Evolutionary conservation across 2,113 vertebrate species (phyloP), one percentile per base, ranked within the genome.

Genomic region (Gambusia affinis): DNA sequence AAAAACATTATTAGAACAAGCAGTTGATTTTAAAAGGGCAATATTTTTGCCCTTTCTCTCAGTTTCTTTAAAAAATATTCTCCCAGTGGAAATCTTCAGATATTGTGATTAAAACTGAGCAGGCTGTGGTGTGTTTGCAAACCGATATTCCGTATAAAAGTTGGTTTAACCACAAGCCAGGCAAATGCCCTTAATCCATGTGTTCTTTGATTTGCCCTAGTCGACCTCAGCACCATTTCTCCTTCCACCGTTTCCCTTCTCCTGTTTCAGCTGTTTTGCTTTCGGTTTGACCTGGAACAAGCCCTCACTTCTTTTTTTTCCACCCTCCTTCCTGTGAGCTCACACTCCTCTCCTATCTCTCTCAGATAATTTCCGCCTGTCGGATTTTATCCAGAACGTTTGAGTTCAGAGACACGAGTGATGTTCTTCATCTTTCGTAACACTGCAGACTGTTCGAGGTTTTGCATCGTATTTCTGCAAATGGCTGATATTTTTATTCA

Each of bases 281-380:
- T 57, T 62, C 69, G 60, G 70, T 74, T 33, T 70, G 33, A 78
- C 72, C 82, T 3, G 27, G 27, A 79, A 73, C 54, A 74, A 75
- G 30, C 2, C n/a, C 62, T 73, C 14, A 19, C 44, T 47, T 37
- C 0, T 57, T 64, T 74, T 72, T 75, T 60, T 39, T 30, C 62
- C 29, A 60, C 10, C 30, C 35, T 74, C 15, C 35, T 61, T 74
- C 39, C 30, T 51, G 12, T 2, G 15, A 12, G 3, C 60, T 75
- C 29, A 4, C 31, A 1, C 61, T 62, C 37, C 68, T 61, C 47
- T 78, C 42, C 77, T 19, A 37, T 78, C 64, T 64, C 12, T 71
- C 42, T 72, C 47, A 39, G 64, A 73, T 83, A 44, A 85, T 87
- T 83, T 78, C 83, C 69, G 72, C 72, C 81, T 86, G 82, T 85